Base-by-base conservation (phyloP, 2,888 invertebrate species). In the Schizotus pectinicornis region DNA sequence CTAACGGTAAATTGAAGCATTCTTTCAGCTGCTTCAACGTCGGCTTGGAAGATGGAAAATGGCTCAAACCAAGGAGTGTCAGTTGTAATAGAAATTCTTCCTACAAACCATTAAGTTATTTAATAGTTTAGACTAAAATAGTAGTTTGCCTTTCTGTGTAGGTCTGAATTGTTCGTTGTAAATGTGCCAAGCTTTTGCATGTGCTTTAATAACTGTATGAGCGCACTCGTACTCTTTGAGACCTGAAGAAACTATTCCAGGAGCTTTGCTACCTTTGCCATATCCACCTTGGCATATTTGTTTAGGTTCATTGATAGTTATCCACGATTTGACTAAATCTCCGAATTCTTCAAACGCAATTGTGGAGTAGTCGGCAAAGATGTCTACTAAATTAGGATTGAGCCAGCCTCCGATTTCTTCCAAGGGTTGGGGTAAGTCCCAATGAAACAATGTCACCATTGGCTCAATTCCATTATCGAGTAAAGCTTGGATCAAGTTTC, bases 401-500 rank as follows among this genome's bases (percentile, higher is more conserved):
- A 84, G 81, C 85, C 85, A 87, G 2, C 85, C 75, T 39, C 85
- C 83, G 76, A 85, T 80, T 70, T 85, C 80, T 81, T 84, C 65
- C 6, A 74, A 33, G 3, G 42, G n/a, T 59, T 70, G 69, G 0
- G 74, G 75, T 7, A 69, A 43, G 51, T 75, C 74, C 73, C 75
- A 75, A 58, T 80, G 77, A 61, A 71, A 77, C 9, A 79, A 64
- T 0, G 75, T 74, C 0, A 81, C 75, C 62, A 80, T 68, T 6
- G 86, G 85, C 48, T 75, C 69, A 53, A 90, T 86, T 8, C 81
- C 82, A 50, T 82, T 80, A 0, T 76, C 81, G 7, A 88, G 61
- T 2, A 93, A 81, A 67, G 86, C 88, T 67, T 90, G 81, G 47
- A 92, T 88, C 5, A 94, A 77, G 64, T 88, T 84, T 68, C 85